Conservation (phyloP, 2,113 vertebrate genomes). For the Pygoscelis antarcticus region DNA sequence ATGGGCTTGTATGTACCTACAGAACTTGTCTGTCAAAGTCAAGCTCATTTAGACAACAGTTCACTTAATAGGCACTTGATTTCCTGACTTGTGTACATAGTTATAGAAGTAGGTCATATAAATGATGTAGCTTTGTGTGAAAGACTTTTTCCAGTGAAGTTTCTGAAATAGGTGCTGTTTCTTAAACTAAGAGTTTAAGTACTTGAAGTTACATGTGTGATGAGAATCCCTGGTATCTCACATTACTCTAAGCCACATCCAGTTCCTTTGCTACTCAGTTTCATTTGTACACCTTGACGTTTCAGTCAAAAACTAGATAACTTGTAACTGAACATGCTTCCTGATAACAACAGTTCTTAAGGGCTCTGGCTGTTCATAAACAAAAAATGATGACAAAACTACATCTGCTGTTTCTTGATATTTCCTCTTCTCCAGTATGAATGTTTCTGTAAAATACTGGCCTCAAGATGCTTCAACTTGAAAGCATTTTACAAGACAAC, state of each 20-base stretch:
- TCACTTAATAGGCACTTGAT: background rate
- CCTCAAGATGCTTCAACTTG: background rate
- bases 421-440: background rate
- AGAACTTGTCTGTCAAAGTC: slow-evolving; percentile 28
- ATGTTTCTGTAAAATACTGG: background rate
- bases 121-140: background rate
- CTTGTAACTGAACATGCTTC: background rate
- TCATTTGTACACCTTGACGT: background rate
- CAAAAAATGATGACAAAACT: background rate
- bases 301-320: background rate
- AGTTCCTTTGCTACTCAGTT: background rate
- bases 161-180: background rate
- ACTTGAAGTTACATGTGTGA: background rate
- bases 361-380: background rate
- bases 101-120: background rate
- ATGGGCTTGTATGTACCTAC: background rate
- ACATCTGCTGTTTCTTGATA: background rate
- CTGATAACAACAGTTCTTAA: background rate
- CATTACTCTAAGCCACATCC: background rate
- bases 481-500: background rate
- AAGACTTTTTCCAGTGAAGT: background rate
- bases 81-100: background rate
- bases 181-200: background rate
- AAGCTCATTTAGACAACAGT: background rate
- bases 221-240: background rate